These are phyloP conservation scores for Malurus elegans DNA, from an alignment of 2,113 vertebrate genomes.

Conservation along the genomic window DNA sequence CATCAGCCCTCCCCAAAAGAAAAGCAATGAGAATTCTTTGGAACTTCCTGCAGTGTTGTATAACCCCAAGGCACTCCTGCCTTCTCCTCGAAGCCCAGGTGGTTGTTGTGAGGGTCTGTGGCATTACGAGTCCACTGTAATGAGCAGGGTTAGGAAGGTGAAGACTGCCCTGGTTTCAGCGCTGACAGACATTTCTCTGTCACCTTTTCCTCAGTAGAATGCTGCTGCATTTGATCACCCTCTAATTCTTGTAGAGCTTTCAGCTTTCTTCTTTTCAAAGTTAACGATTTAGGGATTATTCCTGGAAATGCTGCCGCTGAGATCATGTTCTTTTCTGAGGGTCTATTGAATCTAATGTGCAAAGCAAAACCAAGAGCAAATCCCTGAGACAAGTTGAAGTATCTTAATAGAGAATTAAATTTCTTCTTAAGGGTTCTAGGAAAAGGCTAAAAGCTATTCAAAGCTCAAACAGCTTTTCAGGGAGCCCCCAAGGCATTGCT, in stretches of 20 bases:
- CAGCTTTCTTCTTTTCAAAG: background rate
- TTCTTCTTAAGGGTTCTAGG: background rate
- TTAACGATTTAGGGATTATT: background rate
- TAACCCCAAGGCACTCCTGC: background rate
- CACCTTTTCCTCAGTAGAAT: background rate
- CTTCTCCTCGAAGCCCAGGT: background rate
- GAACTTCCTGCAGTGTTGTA: background rate
- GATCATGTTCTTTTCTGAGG: background rate
- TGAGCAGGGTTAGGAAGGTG: background rate
- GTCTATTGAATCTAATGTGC: background rate
- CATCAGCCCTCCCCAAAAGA: background rate
- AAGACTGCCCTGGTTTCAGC: background rate
- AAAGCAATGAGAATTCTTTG: background rate
- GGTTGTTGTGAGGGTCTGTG: rapidly evolving
- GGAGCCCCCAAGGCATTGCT: background rate
- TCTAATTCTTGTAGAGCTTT: background rate
- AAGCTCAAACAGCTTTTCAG: background rate
- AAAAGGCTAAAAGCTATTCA: background rate
- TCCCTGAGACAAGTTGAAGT: background rate
- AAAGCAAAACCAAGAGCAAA: background rate
- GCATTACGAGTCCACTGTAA: background rate
- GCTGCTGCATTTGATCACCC: background rate
- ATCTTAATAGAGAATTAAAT: background rate
- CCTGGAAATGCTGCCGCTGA: background rate
- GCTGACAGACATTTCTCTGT: background rate